Base-by-base conservation (phyloP, 2,113 vertebrate genomes). In the Oreotrochilus melanogaster region DNA sequence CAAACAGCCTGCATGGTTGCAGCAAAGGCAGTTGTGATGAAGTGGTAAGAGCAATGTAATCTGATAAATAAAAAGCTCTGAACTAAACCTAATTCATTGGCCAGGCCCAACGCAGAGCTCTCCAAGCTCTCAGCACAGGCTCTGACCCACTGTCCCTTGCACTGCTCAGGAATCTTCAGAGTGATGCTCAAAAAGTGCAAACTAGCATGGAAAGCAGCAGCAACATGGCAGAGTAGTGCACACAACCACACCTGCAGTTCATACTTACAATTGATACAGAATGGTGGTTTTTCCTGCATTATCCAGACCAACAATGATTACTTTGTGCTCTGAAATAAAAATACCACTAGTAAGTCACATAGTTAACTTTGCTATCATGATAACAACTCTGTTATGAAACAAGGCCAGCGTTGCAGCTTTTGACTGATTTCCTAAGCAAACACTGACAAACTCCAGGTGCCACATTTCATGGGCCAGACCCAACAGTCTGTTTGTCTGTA, bases 241-340 rank as follows among this genome's bases (percentile, higher is more conserved):
- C 1, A 60, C 11, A 30, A 2, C 1, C 2, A 5, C 30, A 16
- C 4, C 76, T 6, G 3, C 53, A 37, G 62, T 15, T 60, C 53
- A 80, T 98, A 99, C 99, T 99, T 98, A 99, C 99, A 99, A 99
- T 83, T 99, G 99, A 96, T 99, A 99, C 93, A 99, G 98, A 89
- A 99, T 99, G 51, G 99, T 99, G 19, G 99, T 99, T 98, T 99
- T 99, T 86, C 99, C 99, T 58, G 99, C 99, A 97, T 99, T 99
- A 98, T 99, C 99, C 98, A 99, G 98, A 28, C 99, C 99, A 95
- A 99, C 99, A 98, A 99, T 99, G 91, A 99, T 99, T 87, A 99
- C 99, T 98, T 99, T 99, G 98, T 99, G 99, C 96, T 99, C 99
- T 99, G 98, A 96, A 97, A 98, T 19, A 75, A 51, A 96, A 61